Conservation (phyloP, 1,140 invertebrate species). For the Caenorhabditis latens region DNA sequence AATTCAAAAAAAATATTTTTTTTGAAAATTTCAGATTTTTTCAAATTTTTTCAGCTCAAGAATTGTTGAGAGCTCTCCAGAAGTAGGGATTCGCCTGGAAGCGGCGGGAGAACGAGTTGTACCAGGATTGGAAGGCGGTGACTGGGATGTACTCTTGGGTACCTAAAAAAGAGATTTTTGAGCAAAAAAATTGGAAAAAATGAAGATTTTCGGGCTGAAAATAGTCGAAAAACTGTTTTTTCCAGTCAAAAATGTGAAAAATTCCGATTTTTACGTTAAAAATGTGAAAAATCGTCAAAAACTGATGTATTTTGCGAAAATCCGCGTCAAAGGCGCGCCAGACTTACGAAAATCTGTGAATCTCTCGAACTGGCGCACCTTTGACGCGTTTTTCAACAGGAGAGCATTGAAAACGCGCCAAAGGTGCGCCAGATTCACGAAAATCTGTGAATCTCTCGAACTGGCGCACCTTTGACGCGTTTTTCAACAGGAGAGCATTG, state of each 20-base stretch:
- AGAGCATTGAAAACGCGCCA: too few relatives aligned
- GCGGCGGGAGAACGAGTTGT: constrained; percentile 27
- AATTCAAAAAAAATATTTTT: background rate
- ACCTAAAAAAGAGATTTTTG: background rate
- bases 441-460: too few relatives aligned
- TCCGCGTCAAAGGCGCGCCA: too few relatives aligned
- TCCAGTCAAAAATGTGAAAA: background rate
- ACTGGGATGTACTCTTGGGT: background rate
- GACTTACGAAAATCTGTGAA: too few relatives aligned
- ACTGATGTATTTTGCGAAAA: background rate
- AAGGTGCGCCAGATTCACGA: too few relatives aligned
- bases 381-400: too few relatives aligned
- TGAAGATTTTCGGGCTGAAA: background rate
- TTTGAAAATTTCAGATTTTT: background rate
- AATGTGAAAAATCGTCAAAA: background rate
- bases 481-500: too few relatives aligned
- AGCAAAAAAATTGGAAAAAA: too few relatives aligned
- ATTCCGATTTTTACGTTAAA: background rate
- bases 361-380: too few relatives aligned
- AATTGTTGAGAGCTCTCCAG: constrained; percentile 34
- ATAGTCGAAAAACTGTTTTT: background rate
- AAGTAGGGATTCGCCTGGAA: constrained; percentile 44
- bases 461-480: too few relatives aligned
- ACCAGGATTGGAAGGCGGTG: constrained; percentile 33
- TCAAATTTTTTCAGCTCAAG: background rate